Evolutionary conservation across 2,888 invertebrate genomes (phyloP).

Genomic region (Drosophila differens): DNA sequence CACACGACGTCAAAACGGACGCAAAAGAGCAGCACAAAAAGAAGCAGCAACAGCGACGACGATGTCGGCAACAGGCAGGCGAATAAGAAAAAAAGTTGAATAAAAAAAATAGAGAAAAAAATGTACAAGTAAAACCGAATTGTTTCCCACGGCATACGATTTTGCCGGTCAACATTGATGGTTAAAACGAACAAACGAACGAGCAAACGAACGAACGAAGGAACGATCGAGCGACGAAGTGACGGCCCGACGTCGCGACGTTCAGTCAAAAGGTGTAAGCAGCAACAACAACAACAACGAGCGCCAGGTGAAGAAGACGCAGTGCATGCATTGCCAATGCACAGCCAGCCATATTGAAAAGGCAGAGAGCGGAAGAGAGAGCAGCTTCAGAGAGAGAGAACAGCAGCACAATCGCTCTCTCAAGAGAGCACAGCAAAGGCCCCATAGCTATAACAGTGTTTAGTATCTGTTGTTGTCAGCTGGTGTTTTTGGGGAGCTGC

Average conservation of each 20-base stretch:
- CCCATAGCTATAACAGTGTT: conserved; percentile 76
- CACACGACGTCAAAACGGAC: conserved; percentile 70
- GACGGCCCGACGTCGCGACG: conserved; percentile 49
- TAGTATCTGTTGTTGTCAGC: conserved; percentile 69
- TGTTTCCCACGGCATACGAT: conserved; percentile 86
- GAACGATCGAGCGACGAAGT: conserved; percentile 42
- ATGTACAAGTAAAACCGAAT: conserved; percentile 85
- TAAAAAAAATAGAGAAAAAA: conserved; percentile 54
- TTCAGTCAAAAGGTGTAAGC: conserved; percentile 76
- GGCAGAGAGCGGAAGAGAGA: conserved; percentile 23
- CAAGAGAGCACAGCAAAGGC: conserved; percentile 44
- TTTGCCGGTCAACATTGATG: conserved; percentile 86
- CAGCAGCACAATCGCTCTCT: conserved; percentile 19
- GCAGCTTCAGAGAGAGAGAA: conserved; percentile 10
- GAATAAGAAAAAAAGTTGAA: conserved; percentile 57
- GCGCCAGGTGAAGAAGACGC: conserved; percentile 79
- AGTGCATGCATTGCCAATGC: conserved; percentile 55
- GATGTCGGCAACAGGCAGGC: conserved; percentile 61
- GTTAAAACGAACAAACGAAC: conserved; percentile 66
- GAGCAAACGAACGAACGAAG: conserved; percentile 41
- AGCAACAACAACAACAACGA: conserved; percentile 42
- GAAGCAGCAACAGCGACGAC: conserved; percentile 59
- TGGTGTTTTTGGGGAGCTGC: conserved; percentile 62
- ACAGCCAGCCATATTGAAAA: conserved; percentile 68
- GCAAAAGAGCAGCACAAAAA: conserved; percentile 72